Evolutionary conservation across 2,113 vertebrate species (phyloP).

Genomic region (Crotophaga sulcirostris): DNA sequence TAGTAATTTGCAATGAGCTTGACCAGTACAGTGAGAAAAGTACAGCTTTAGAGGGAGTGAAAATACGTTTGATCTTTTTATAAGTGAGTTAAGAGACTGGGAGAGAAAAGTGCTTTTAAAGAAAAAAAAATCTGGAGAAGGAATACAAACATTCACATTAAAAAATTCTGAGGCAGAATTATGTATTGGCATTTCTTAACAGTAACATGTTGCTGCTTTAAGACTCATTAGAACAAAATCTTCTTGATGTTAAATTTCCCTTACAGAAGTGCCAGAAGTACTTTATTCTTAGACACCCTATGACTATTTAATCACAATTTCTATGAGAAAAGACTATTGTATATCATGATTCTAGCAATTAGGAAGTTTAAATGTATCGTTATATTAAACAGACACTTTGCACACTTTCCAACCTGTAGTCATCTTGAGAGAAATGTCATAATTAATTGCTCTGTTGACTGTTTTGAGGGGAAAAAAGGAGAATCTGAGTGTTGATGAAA

Average conservation of each 20-base stretch:
- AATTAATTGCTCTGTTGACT: conserved; percentile 36
- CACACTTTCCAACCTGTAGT: background rate
- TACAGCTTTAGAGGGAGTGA: background rate
- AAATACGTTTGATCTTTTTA: background rate
- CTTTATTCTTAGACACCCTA: conserved; percentile 31
- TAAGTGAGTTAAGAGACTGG: background rate
- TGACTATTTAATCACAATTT: conserved; percentile 20
- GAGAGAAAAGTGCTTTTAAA: background rate
- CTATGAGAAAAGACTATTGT: conserved; percentile 17
- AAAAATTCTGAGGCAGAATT: background rate
- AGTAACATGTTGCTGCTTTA: conserved; percentile 10
- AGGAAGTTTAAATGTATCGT: background rate
- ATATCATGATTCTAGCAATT: conserved; percentile 46
- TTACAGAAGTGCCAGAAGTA: conserved; percentile 9
- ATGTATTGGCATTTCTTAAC: conserved; percentile 1
- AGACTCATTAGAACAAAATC: conserved; percentile 52
- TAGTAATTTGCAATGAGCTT: background rate
- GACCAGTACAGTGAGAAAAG: background rate
- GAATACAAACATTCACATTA: background rate
- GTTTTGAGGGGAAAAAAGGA: background rate
- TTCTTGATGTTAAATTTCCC: conserved; percentile 34
- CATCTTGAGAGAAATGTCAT: conserved; percentile 41
- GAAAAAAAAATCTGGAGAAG: background rate
- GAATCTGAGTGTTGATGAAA: background rate
- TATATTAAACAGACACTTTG: background rate